Conservation (phyloP, 2,113 vertebrate genomes). For the Pedionomus torquatus region DNA sequence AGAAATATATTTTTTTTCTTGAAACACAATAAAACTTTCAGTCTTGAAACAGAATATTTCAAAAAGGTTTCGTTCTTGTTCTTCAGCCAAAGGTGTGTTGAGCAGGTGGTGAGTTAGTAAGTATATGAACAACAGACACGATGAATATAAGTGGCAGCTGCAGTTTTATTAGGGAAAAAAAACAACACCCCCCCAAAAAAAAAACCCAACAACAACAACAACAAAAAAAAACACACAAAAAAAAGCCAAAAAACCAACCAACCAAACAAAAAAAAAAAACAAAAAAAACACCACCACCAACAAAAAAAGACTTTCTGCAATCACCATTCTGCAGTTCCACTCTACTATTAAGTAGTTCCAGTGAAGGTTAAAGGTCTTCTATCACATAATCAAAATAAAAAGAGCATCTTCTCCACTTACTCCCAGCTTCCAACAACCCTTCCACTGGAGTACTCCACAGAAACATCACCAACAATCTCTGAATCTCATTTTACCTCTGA, state of each 20-base stretch:
- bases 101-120: neutral
- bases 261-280: too few relatives aligned
- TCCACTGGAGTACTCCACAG: neutral
- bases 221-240: too few relatives aligned
- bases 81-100: slow-evolving; percentile 30
- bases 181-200: too few relatives aligned
- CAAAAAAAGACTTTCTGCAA: neutral
- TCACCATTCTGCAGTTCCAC: neutral
- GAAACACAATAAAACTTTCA: neutral
- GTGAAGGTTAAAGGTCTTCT: neutral
- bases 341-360: neutral
- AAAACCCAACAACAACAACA: too few relatives aligned
- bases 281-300: too few relatives aligned
- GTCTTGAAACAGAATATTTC: neutral
- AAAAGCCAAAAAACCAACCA: too few relatives aligned
- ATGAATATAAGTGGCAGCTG: neutral
- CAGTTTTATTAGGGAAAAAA: neutral
- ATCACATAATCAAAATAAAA: neutral
- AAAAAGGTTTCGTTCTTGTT: neutral
- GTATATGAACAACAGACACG: neutral
- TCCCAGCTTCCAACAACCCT: neutral
- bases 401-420: neutral
- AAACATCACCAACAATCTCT: neutral
- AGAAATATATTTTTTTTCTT: neutral
- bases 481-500: neutral